Conservation (phyloP, 2,888 invertebrate species). For the Himalopsyche anomala region DNA sequence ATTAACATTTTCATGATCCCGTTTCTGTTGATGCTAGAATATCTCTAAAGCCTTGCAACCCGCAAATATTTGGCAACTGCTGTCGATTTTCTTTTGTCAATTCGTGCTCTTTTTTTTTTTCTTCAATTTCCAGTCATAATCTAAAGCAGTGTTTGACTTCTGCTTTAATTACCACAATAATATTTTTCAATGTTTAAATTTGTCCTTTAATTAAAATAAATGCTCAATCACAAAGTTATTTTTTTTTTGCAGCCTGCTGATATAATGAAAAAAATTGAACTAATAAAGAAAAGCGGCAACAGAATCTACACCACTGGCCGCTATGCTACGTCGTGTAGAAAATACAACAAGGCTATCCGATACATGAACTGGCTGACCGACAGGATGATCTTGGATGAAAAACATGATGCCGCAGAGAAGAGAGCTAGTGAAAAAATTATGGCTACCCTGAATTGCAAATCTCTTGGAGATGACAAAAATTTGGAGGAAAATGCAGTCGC, state of each 20-base stretch:
- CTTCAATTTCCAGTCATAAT: too few relatives aligned
- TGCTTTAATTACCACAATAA: too few relatives aligned
- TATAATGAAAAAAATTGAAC: constrained; percentile 76
- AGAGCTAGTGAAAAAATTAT: constrained; percentile 67
- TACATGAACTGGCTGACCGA: constrained; percentile 77
- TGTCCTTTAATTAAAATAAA: too few relatives aligned
- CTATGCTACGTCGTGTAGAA: constrained; percentile 81
- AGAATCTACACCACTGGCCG: constrained; percentile 79
- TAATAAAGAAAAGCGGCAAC: constrained; percentile 86
- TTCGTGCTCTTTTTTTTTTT: too few relatives aligned
- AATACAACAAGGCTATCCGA: constrained; percentile 88
- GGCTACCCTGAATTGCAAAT: not conserved
- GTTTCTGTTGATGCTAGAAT: not conserved
- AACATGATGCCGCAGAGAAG: constrained; percentile 67
- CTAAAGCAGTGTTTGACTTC: too few relatives aligned
- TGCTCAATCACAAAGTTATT: too few relatives aligned
- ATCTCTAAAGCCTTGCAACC: too few relatives aligned
- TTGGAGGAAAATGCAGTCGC: not conserved
- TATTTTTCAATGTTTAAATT: too few relatives aligned
- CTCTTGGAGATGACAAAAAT: not conserved
- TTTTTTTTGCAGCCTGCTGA: constrained; percentile 72
- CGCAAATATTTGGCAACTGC: too few relatives aligned
- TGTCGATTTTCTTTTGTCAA: too few relatives aligned
- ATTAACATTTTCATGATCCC: not conserved
- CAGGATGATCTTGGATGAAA: constrained; percentile 68